Percentiles rank a stretch among this genome's conserved stretches.
phyloP scores from a whole-genome alignment of 2,797 vertebrate genomes.

The Sebastes itinus region DNA sequence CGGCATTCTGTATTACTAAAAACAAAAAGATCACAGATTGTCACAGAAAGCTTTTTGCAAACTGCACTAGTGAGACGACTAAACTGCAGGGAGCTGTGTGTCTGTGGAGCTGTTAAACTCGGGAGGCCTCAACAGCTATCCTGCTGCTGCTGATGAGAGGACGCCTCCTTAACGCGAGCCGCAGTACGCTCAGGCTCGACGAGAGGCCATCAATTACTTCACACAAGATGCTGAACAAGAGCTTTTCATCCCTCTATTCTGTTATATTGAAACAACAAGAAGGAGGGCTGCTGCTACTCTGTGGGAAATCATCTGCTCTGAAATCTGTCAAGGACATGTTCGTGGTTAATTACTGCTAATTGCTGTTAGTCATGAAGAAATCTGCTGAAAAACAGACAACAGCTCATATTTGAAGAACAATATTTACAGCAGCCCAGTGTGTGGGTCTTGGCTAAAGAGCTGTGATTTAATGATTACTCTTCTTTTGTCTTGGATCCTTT shows the following conservation, averaged over 20 bases:
- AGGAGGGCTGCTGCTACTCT: neutral
- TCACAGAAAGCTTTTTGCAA: neutral
- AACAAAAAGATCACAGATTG: neutral
- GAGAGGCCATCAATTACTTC: slow-evolving; percentile 2
- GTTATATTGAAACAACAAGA: neutral
- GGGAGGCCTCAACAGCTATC: neutral
- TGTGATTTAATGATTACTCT: neutral
- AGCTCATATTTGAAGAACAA: neutral
- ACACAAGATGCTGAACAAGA: neutral
- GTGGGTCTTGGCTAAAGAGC: neutral
- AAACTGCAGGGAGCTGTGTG: neutral
- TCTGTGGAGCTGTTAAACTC: neutral
- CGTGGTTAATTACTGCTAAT: neutral
- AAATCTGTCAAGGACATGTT: neutral
- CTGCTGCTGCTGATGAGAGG: neutral
- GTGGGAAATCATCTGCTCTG: neutral
- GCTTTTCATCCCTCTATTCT: neutral
- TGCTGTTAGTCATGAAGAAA: neutral
- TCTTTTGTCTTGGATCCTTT: neutral
- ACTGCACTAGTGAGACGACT: neutral
- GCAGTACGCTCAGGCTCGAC: neutral
- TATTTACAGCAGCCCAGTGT: neutral
- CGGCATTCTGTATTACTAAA: neutral
- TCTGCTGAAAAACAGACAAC: neutral
- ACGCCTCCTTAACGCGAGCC: neutral